Evolutionary conservation across 2,888 invertebrate genomes (phyloP).

Genomic region (Melitaea athalia): DNA sequence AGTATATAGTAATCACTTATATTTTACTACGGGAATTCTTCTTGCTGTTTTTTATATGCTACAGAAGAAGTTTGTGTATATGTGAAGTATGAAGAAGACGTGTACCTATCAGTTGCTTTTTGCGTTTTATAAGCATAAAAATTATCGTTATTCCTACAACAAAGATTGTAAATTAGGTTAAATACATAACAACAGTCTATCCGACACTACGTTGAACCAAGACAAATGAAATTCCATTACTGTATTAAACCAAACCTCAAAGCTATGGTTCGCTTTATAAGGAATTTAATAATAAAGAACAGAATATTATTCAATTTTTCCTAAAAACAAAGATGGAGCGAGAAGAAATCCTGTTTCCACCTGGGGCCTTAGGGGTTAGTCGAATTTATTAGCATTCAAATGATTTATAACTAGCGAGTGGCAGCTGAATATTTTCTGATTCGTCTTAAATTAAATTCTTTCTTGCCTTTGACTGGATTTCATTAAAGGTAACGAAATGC

Average conservation of each 20-base stretch:
- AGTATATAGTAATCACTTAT: no score
- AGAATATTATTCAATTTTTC: slow-evolving; percentile 77
- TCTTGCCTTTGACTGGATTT: slow-evolving; percentile 80
- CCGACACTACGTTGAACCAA: slow-evolving; percentile 33
- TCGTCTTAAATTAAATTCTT: slow-evolving; percentile 82
- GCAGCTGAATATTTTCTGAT: slow-evolving; percentile 82
- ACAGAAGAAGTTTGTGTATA: no score
- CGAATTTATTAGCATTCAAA: slow-evolving; percentile 83
- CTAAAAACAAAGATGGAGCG: slow-evolving; percentile 73
- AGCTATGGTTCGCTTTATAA: slow-evolving; percentile 73
- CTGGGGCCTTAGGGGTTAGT: slow-evolving; percentile 72
- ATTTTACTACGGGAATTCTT: no score
- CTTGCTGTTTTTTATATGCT: no score
- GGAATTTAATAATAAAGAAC: slow-evolving; percentile 78
- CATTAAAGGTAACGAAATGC: slow-evolving; percentile 78
- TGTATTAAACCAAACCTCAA: slow-evolving; percentile 75
- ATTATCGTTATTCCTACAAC: not conserved
- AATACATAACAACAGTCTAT: not conserved
- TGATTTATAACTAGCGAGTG: slow-evolving; percentile 81
- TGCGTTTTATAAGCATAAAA: no score
- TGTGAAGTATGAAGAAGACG: no score
- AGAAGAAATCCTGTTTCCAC: slow-evolving; percentile 75
- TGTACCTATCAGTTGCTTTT: no score
- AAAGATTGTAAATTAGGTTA: not conserved
- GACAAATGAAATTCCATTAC: slow-evolving; percentile 76